Conservation (phyloP, 2,797 vertebrate genomes). For the Masticophis lateralis region DNA sequence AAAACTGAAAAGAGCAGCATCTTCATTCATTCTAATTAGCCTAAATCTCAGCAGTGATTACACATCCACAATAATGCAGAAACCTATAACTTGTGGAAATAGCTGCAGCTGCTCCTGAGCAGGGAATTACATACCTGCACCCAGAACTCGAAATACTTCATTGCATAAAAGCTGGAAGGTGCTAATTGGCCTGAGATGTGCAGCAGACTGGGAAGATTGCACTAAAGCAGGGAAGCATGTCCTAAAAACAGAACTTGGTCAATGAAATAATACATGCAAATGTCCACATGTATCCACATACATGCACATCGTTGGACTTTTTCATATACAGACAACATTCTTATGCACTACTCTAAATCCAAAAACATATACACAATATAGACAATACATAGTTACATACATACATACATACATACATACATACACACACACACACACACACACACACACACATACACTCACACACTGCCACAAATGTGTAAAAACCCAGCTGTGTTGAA, state of each 20-base stretch:
- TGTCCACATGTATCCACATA: not conserved
- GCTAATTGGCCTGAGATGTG: not conserved
- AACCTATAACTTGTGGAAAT: not conserved
- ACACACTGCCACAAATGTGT: not conserved
- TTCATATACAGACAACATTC: not conserved
- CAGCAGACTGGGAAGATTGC: not conserved
- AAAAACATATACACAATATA: not conserved
- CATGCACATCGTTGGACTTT: not conserved
- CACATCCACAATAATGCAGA: not conserved
- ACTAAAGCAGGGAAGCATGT: not conserved
- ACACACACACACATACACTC: not conserved
- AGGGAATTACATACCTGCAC: not conserved
- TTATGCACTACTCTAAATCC: not conserved
- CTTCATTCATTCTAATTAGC: not conserved
- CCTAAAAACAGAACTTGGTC: not conserved
- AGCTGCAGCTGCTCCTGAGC: not conserved
- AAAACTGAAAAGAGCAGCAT: not conserved
- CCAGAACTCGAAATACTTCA: not conserved
- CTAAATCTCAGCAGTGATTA: not conserved
- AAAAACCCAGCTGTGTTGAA: not conserved
- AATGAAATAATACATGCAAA: not conserved
- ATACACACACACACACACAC: rapidly evolving
- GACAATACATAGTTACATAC: not conserved
- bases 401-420: not conserved
- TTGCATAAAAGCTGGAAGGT: not conserved